Conservation (phyloP, 2,113 vertebrate genomes). For the Tor tambroides region DNA sequence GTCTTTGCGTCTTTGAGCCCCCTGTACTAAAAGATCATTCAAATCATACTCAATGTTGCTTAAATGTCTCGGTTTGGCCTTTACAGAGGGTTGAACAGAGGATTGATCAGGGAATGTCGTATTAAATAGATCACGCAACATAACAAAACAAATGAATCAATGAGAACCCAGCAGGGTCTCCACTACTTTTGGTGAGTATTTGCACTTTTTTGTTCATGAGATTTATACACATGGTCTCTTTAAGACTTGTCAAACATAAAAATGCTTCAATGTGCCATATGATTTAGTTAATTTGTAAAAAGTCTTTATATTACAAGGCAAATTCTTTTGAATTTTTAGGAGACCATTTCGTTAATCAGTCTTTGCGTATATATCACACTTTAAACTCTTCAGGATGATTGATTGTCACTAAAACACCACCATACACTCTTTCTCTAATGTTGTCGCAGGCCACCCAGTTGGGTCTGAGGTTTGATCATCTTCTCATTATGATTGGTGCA, state of each 20-base stretch:
- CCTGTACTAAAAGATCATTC: no score
- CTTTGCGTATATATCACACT: neutral
- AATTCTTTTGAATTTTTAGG: neutral
- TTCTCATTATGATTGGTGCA: neutral
- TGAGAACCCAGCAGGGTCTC: neutral
- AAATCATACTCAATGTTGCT: no score
- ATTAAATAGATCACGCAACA: no score
- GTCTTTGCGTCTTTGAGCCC: no score
- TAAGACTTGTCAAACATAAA: neutral
- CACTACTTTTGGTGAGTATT: no score
- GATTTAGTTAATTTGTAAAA: neutral
- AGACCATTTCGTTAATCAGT: neutral
- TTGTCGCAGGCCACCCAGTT: neutral
- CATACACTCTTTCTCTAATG: no score
- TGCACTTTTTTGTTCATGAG: neutral
- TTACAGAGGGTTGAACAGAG: no score
- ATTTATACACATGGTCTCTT: neutral
- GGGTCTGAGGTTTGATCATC: neutral
- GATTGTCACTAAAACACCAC: no score
- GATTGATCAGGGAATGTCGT: no score
- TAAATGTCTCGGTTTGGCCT: no score
- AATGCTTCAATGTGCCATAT: neutral
- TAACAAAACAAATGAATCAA: no score
- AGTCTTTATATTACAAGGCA: neutral
- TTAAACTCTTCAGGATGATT: neutral